Percentiles rank a stretch among this genome's conserved stretches.
These are phyloP conservation scores for Euura lappo DNA, from an alignment of 1,140 invertebrate species.

Conservation along the genomic window DNA sequence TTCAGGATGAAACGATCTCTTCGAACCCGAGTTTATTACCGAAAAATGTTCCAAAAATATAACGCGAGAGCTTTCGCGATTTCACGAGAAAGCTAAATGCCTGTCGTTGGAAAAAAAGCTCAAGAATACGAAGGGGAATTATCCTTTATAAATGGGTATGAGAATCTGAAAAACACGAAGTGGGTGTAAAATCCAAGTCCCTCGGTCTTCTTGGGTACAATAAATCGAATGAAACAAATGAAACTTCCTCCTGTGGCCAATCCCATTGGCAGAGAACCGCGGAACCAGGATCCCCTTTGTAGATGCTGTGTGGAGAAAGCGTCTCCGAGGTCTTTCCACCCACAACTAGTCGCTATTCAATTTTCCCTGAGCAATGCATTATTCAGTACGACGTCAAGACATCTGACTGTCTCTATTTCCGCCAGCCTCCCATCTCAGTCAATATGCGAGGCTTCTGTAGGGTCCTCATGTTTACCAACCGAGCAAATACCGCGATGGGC, in stretches of 20 bases:
- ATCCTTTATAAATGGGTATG: not conserved
- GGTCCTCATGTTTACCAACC: constrained; percentile 41
- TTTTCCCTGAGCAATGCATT: constrained; percentile 46
- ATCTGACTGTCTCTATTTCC: constrained; percentile 45
- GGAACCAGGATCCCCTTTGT: not conserved
- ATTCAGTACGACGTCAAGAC: constrained; percentile 44
- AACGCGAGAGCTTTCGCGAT: too few species aligned
- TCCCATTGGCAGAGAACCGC: not conserved
- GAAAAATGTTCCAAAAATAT: not conserved
- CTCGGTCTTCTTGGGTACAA: too few species aligned
- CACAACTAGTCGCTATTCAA: constrained; percentile 35
- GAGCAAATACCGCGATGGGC: constrained; percentile 44
- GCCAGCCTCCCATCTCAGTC: constrained; percentile 26
- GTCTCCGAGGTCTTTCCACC: not conserved
- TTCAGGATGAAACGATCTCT: constrained; percentile 1
- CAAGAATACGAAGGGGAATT: too few species aligned
- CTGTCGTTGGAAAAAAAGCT: too few species aligned
- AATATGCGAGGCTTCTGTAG: constrained; percentile 26
- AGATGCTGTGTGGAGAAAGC: not conserved
- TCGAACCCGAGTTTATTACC: not conserved
- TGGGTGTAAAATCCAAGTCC: too few species aligned
- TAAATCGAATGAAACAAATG: not conserved
- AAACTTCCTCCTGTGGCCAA: not conserved
- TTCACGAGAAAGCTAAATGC: too few species aligned
- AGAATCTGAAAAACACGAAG: not conserved